Conservation (phyloP, 2,888 invertebrate species). For the Latheticus oryzae region DNA sequence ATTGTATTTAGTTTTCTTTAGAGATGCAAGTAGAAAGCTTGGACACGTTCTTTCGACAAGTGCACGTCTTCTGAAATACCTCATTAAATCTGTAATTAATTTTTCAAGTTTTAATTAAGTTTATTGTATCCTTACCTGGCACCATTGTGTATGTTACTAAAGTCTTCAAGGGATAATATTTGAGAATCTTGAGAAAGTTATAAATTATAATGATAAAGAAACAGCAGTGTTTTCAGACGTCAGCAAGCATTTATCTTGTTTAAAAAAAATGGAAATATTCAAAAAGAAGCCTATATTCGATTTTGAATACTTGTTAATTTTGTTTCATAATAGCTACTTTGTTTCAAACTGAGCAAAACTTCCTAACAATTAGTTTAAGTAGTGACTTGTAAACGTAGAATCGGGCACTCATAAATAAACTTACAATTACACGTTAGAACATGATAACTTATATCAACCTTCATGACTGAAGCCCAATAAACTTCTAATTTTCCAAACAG, state of each 20-base stretch:
- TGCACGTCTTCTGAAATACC: conserved; percentile 23
- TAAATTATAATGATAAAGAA: too few relatives aligned
- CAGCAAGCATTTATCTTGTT: too few relatives aligned
- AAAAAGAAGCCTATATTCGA: too few relatives aligned
- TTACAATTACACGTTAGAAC: conserved; percentile 24
- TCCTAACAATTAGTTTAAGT: conserved; percentile 28
- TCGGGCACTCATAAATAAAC: conserved; percentile 15
- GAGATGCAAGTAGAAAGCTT: conserved; percentile 24
- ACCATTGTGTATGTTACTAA: conserved; percentile 26
- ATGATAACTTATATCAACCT: conserved; percentile 22
- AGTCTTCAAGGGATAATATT: too few relatives aligned
- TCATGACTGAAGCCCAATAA: conserved; percentile 32
- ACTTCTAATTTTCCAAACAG: conserved; percentile 33
- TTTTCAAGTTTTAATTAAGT: conserved; percentile 42
- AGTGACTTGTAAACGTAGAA: conserved; percentile 13
- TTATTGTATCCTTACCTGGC: conserved; percentile 38
- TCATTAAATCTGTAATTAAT: conserved; percentile 39
- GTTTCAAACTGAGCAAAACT: conserved; percentile 29
- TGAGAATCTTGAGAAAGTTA: too few relatives aligned
- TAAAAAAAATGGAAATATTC: too few relatives aligned
- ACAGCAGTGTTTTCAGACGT: too few relatives aligned
- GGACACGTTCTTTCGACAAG: conserved; percentile 21
- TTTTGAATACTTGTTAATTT: too few relatives aligned
- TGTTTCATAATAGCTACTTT: too few relatives aligned
- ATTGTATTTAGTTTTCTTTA: conserved; percentile 40